Base-by-base conservation (phyloP, 2,797 vertebrate species). In the Sebastes hopkinsi region DNA sequence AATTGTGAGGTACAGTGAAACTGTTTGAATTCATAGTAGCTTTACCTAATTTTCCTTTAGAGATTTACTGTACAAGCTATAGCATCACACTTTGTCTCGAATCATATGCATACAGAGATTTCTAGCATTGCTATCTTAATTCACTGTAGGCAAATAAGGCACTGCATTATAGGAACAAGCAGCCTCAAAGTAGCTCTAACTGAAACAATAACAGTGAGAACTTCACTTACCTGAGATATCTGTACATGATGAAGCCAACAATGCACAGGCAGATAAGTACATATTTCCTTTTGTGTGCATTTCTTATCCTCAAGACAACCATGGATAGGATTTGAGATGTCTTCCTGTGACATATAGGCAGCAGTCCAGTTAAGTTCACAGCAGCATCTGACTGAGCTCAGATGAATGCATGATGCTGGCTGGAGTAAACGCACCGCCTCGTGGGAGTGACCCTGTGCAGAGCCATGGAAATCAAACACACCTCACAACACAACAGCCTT, bases 241-340 rank as follows among this genome's bases (percentile, higher is more conserved):
- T 92, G 92, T 95, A 96, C 77, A 93, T 81, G 59, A 96, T 60
- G 75, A 95, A 72, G 25, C 88, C 91, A 58, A 85, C 74, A 50
- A 96, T 77, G 83, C 92, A 94, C 64, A 96, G 64, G 61, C 93
- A 92, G 42, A 95, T 71, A 22, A 95, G 80, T 32, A 75, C 87
- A 87, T 87, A 94, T 67, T 93, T 93, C 83, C 92, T 90, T 89
- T 91, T 95, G 72, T 95, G 94, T 10, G 50, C 52, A 75, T 88
- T 94, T 85, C 95, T 94, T 62, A 95, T 78, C 79, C 93, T 93
- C 56, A 94, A 64, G 36, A 92, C 86, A 83, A 92, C 93, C 96
- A 96, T 96, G 8, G 77, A 74, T 81, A 55, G 23, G 32, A 67
- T 38, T n/a, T 72, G 66, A 61, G 67, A 6, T 61, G 22, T 20